Evolutionary conservation across 2,113 vertebrate genomes (phyloP), one percentile per base, ranked within the genome.

Genomic region (Mystacornis crossleyi): DNA sequence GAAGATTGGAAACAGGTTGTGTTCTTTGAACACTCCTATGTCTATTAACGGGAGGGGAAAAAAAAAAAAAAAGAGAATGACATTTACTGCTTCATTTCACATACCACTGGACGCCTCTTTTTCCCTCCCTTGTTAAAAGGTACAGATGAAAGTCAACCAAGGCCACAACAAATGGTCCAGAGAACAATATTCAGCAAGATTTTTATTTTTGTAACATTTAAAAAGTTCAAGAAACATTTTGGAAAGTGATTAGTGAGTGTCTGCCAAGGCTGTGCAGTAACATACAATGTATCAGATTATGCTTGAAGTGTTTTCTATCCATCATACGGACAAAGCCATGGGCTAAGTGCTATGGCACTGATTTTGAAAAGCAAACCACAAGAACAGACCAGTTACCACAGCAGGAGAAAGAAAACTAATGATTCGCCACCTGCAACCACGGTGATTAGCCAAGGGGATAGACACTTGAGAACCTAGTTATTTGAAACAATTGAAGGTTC

Each of bases 401-500:
- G 18, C 38, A 81, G 24, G 15, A 71, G 29, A 45, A 86, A 42
- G 51, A 71, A 90, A 86, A 38, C 2, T 7, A 14, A 47, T 38
- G 2, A 47, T 47, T 54, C 2, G 2, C 34, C 18, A 38, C 2
- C 0, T 36, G 33, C 31, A 60, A 34, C 24, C 33, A 19, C 6
- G 8, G 50, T 24, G 34, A 54, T 10, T 28, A 69, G 38, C 31
- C 36, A 62, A 78, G n/a, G 28, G 33, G 61, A 60, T 10, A 50
- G 34, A 73, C 36, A 45, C 19, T 18, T n/a, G 8, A 92, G 54
- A 82, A 20, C 12, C 10, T 18, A 70, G 6, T 29, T 65, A 23
- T 26, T 42, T 16, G 25, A 71, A 74, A 70, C 4, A 65, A 36
- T 2, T 47, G 57, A 83, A 78, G 8, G 1, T 34, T 85, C 53